Evolutionary conservation across 2,888 invertebrate species (phyloP).

Genomic region (Andrena marginata): DNA sequence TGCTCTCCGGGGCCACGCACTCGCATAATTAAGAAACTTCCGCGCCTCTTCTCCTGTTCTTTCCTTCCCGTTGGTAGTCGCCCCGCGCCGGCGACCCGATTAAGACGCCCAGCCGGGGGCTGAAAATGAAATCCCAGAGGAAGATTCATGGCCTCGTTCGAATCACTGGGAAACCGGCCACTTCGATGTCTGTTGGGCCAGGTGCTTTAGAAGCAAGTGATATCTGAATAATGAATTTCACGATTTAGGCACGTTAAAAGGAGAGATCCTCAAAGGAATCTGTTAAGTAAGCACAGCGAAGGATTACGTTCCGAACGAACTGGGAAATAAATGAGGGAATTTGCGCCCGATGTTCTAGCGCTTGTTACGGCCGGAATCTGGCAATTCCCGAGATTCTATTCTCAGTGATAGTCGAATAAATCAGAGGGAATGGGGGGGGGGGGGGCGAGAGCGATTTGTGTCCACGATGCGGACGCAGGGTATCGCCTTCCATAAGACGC

Average conservation of each 20-base stretch:
- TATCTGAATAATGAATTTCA: no score
- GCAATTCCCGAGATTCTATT: background rate
- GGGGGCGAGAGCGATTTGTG: slow-evolving; percentile 31
- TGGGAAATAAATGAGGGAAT: background rate
- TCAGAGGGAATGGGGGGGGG: slow-evolving; percentile 26
- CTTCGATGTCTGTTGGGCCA: background rate
- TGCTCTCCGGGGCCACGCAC: slow-evolving; percentile 62
- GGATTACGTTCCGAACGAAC: background rate
- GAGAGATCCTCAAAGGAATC: no score
- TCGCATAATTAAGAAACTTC: slow-evolving; percentile 75
- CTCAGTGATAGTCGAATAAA: slow-evolving; percentile 27
- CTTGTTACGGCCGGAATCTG: slow-evolving; percentile 22
- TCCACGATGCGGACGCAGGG: slow-evolving; percentile 17
- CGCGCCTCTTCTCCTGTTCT: slow-evolving; percentile 41
- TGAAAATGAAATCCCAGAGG: slow-evolving; percentile 61
- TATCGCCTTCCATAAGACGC: slow-evolving; percentile 38
- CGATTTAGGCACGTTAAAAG: no score
- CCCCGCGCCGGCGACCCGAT: slow-evolving; percentile 50
- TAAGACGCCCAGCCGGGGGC: slow-evolving; percentile 47
- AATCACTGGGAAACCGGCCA: slow-evolving; percentile 6
- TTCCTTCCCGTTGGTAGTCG: slow-evolving; percentile 57
- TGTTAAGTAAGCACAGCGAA: no score
- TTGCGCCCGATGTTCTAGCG: background rate
- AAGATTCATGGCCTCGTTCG: slow-evolving; percentile 61
- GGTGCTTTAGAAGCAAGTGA: background rate